Conservation (phyloP, 1,140 invertebrate genomes). For the Drosophila watanabei region DNA sequence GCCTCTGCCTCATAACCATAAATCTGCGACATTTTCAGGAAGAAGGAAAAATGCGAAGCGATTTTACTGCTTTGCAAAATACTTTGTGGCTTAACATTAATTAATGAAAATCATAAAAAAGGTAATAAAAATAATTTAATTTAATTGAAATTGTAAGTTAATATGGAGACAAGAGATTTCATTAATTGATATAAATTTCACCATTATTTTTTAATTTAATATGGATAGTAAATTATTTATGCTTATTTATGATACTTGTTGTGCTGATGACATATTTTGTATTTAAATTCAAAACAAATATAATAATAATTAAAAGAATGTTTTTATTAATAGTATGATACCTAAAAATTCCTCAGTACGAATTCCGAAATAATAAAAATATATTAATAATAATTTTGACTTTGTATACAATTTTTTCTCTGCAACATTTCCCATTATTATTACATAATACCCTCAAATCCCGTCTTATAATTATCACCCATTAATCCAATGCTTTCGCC, state of each 20-base stretch:
- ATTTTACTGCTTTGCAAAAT: neutral
- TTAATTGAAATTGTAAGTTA: neutral
- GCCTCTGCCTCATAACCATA: slow-evolving; percentile 19
- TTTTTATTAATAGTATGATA: neutral
- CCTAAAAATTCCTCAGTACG: neutral
- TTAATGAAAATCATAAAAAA: slow-evolving; percentile 6
- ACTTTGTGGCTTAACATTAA: slow-evolving; percentile 6
- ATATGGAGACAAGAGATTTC: neutral
- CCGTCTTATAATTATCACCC: slow-evolving; percentile 1
- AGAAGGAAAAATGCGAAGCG: neutral
- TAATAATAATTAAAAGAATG: neutral
- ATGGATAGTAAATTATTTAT: neutral
- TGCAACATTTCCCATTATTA: too few species aligned
- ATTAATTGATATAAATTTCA: slow-evolving; percentile 1
- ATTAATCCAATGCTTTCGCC: slow-evolving; percentile 8
- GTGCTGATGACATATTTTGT: neutral
- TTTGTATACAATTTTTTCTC: neutral
- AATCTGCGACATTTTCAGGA: slow-evolving; percentile 14
- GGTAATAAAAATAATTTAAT: neutral
- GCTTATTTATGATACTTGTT: neutral
- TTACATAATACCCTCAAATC: neutral
- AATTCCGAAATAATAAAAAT: neutral
- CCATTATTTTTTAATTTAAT: neutral
- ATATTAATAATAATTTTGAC: neutral
- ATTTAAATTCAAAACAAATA: neutral